A percentile compares a stretch with the other conserved stretches of the same genome.
These are phyloP conservation scores for Poeciliopsis prolifica DNA, from an alignment of 2,113 vertebrate species.

Conservation along the genomic window DNA sequence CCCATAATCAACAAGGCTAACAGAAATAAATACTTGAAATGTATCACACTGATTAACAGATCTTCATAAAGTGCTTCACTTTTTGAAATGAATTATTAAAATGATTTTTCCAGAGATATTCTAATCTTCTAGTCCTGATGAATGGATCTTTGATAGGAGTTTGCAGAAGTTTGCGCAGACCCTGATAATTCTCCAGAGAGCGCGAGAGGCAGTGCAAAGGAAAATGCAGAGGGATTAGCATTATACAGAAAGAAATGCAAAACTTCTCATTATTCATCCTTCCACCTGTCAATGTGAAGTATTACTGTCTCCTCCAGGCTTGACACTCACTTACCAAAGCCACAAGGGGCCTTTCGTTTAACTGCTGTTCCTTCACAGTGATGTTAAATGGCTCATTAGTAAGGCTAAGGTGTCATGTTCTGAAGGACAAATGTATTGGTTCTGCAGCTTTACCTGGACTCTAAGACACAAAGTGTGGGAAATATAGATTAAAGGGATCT, in stretches of 20 bases:
- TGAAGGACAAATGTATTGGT: constrained; percentile 70
- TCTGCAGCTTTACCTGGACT: constrained; percentile 59
- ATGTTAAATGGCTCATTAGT: constrained; percentile 75
- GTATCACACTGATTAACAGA: not conserved
- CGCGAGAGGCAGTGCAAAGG: constrained; percentile 10
- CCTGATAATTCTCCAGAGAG: constrained; percentile 19
- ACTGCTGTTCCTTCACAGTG: constrained; percentile 59
- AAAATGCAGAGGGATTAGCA: constrained; percentile 62
- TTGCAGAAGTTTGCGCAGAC: constrained; percentile 22
- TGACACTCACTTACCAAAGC: constrained; percentile 62
- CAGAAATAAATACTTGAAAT: not conserved
- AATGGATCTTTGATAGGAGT: constrained; percentile 42
- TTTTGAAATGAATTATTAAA: not conserved
- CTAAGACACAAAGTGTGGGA: constrained; percentile 43
- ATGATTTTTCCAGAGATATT: not conserved
- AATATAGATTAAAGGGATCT: constrained; percentile 28
- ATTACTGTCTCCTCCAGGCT: constrained; percentile 66
- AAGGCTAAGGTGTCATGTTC: constrained; percentile 62
- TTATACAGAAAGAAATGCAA: constrained; percentile 44
- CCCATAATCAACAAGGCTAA: not conserved
- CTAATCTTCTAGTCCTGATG: constrained; percentile 13
- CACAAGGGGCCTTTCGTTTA: constrained; percentile 64
- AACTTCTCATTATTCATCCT: constrained; percentile 71
- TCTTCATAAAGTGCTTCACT: not conserved
- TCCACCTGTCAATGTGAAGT: constrained; percentile 71